These are phyloP conservation scores for Phenganax stokvisi DNA, from an alignment of 92 coral and sea anemone genomes.

Conservation along the genomic window DNA sequence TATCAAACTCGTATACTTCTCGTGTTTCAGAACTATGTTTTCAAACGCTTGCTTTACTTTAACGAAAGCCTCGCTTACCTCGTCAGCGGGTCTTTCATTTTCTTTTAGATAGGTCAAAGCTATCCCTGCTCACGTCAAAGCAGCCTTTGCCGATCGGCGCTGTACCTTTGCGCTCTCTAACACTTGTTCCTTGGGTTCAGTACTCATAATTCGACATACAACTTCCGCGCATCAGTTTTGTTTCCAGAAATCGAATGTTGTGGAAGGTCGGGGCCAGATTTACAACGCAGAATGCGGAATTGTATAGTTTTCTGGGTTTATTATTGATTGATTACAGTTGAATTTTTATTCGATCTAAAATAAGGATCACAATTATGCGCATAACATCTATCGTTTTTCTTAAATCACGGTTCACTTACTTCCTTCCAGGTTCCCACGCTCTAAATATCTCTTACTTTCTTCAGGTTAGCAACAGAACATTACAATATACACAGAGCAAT, in stretches of 20 bases:
- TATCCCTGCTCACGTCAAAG: slow-evolving; percentile 39
- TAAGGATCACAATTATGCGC: too few species aligned
- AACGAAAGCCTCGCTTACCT: slow-evolving; percentile 39
- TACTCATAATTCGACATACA: slow-evolving; percentile 4
- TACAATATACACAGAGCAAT: too few species aligned
- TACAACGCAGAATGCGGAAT: not conserved
- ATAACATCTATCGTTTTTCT: too few species aligned
- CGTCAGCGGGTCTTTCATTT: slow-evolving; percentile 31
- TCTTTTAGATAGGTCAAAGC: slow-evolving; percentile 26
- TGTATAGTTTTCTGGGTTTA: not conserved
- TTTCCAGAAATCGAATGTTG: slow-evolving; percentile 44
- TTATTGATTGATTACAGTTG: too few species aligned
- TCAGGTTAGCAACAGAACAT: too few species aligned
- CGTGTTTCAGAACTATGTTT: slow-evolving; percentile 38
- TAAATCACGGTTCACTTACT: too few species aligned
- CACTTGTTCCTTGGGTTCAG: slow-evolving; percentile 16
- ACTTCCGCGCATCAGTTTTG: not conserved
- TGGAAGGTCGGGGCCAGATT: slow-evolving; percentile 29
- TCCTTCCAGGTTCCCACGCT: too few species aligned
- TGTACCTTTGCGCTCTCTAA: slow-evolving; percentile 29
- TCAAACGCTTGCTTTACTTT: slow-evolving; percentile 37
- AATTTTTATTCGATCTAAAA: too few species aligned
- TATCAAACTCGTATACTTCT: slow-evolving; percentile 2
- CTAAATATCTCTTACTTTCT: too few species aligned
- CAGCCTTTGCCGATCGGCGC: slow-evolving; percentile 38